These are phyloP conservation scores for Calephelis virginiensis DNA, from an alignment of 1,140 invertebrate genomes.

Conservation along the genomic window DNA sequence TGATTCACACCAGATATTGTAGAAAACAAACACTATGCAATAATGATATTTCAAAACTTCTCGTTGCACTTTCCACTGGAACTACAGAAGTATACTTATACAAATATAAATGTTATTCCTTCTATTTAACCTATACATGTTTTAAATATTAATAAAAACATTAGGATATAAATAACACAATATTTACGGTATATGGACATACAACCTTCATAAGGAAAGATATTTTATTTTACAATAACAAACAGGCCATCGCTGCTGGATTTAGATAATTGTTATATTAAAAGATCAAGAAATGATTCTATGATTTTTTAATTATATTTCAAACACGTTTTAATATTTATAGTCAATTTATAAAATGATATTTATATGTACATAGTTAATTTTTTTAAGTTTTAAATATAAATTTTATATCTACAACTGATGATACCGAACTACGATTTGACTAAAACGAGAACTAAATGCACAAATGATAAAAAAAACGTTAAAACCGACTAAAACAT, in stretches of 20 bases:
- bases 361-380: slow-evolving; percentile 45
- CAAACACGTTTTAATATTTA: slow-evolving; percentile 38
- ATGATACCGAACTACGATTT: slow-evolving; percentile 21
- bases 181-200: slow-evolving; percentile 67
- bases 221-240: slow-evolving; percentile 47
- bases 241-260: slow-evolving; percentile 45
- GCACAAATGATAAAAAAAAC: slow-evolving; percentile 24
- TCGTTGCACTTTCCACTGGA: slow-evolving; percentile 21
- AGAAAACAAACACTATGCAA: slow-evolving; percentile 41
- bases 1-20: slow-evolving; percentile 1
- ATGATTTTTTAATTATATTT: slow-evolving; percentile 39
- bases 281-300: slow-evolving; percentile 35
- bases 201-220: slow-evolving; percentile 74
- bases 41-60: slow-evolving; percentile 30
- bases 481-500: slow-evolving; percentile 23
- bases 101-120: slow-evolving; percentile 63
- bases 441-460: slow-evolving; percentile 18
- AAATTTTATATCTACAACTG: slow-evolving; percentile 23
- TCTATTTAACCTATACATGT: slow-evolving; percentile 60
- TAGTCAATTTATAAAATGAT: slow-evolving; percentile 46
- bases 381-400: slow-evolving; percentile 24
- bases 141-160: slow-evolving; percentile 67
- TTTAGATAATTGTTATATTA: slow-evolving; percentile 36
- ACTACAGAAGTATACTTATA: slow-evolving; percentile 48
- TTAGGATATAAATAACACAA: slow-evolving; percentile 72